These are phyloP conservation scores for Amblyopsis rosae DNA, from an alignment of 2,113 vertebrate genomes.

Conservation along the genomic window DNA sequence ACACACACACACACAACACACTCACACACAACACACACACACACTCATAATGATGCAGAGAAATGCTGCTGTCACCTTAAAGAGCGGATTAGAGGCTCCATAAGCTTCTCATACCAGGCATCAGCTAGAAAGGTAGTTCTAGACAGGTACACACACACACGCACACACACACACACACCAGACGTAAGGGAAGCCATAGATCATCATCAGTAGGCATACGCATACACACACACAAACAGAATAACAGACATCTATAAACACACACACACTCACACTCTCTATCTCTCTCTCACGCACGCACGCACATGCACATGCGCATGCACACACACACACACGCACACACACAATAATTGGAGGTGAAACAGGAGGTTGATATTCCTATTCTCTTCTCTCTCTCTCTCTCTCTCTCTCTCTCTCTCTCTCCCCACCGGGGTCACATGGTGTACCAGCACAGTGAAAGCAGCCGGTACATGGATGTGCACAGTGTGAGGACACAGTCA, in stretches of 20 bases:
- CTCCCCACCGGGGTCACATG: too few species aligned
- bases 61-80: slow-evolving; percentile 71
- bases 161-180: slow-evolving; percentile 14
- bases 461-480: too few species aligned
- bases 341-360: slow-evolving; percentile 6
- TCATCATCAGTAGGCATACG: neutral
- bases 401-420: neutral
- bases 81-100: slow-evolving; percentile 64
- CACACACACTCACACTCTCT: neutral
- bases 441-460: neutral
- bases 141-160: neutral
- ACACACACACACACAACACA: neutral
- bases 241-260: too few species aligned
- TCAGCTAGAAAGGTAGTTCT: slow-evolving; percentile 59
- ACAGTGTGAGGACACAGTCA: too few species aligned
- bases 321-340: too few species aligned
- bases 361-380: slow-evolving; percentile 21
- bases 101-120: slow-evolving; percentile 63
- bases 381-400: neutral
- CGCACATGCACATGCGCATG: neutral
- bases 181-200: too few species aligned
- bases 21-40: slow-evolving; percentile 32
- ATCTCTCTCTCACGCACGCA: neutral
- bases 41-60: slow-evolving; percentile 56
- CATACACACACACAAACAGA: neutral